Conservation (phyloP, 1,140 invertebrate species). For the Aricia agestis region DNA sequence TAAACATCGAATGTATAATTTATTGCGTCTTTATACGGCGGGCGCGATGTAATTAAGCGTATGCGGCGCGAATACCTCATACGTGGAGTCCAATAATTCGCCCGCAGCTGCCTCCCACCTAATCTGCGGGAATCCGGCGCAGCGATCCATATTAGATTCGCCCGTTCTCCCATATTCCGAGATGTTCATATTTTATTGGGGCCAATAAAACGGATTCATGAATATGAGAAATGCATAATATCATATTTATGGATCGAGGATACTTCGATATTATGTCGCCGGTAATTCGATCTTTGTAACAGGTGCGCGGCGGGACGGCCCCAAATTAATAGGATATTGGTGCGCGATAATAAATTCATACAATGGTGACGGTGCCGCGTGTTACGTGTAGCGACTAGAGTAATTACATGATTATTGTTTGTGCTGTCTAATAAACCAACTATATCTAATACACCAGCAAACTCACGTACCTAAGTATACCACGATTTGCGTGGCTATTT, state of each 20-base stretch:
- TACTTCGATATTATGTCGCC: slow-evolving; percentile 67
- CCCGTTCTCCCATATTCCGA: slow-evolving; percentile 74
- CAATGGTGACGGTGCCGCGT: not conserved
- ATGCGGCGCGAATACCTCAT: slow-evolving; percentile 7
- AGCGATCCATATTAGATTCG: slow-evolving; percentile 76
- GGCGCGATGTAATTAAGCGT: slow-evolving; percentile 6
- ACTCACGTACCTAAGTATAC: no score
- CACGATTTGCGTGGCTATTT: no score
- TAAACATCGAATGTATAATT: slow-evolving; percentile 13
- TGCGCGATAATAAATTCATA: slow-evolving; percentile 2
- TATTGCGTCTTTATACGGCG: slow-evolving; percentile 4
- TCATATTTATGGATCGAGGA: slow-evolving; percentile 72
- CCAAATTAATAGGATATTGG: slow-evolving; percentile 21
- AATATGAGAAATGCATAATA: slow-evolving; percentile 77
- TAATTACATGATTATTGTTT: no score
- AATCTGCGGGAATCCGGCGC: slow-evolving; percentile 64
- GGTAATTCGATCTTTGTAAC: slow-evolving; percentile 74
- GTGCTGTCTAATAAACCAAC: no score
- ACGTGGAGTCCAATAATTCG: slow-evolving; percentile 19
- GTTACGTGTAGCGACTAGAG: no score
- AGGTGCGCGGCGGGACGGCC: slow-evolving; percentile 42
- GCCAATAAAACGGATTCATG: slow-evolving; percentile 78
- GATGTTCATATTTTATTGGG: slow-evolving; percentile 78
- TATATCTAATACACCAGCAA: no score
- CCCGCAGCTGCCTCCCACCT: slow-evolving; percentile 58